These are phyloP conservation scores for Boloria euphrosyne DNA, from an alignment of 2,888 invertebrate genomes.

Conservation along the genomic window DNA sequence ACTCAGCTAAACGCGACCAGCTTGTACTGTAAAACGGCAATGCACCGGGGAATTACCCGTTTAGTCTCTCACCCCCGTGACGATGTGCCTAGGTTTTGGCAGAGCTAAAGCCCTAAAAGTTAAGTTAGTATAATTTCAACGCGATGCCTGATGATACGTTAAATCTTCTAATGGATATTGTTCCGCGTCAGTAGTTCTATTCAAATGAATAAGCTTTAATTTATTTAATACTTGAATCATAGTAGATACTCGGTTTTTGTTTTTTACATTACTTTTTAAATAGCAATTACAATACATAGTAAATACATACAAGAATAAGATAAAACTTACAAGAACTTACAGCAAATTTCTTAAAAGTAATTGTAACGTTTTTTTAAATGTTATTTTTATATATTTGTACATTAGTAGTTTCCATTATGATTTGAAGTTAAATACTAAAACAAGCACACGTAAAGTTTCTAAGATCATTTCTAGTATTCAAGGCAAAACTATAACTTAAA, in stretches of 20 bases:
- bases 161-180: constrained; percentile 19
- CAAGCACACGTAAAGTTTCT: neutral
- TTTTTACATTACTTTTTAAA: no score
- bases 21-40: constrained; percentile 34
- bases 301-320: no score
- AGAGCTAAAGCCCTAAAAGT: constrained; percentile 29
- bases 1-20: constrained; percentile 34
- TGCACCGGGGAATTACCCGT: constrained; percentile 33
- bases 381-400: neutral
- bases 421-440: no score
- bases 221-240: no score
- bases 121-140: constrained; percentile 30
- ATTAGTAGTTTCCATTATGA: no score
- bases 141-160: constrained; percentile 16
- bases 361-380: no score
- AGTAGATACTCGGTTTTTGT: no score
- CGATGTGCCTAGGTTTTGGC: constrained; percentile 32
- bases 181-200: neutral
- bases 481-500: constrained; percentile 4
- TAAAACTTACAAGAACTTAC: no score
- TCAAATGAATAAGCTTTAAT: neutral
- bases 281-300: no score
- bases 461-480: neutral
- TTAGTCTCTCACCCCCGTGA: constrained; percentile 23
- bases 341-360: no score